Evolutionary conservation across 2,797 vertebrate genomes (phyloP), one percentile per base, ranked within the genome.

Genomic region (Peromyscus aztecus): DNA sequence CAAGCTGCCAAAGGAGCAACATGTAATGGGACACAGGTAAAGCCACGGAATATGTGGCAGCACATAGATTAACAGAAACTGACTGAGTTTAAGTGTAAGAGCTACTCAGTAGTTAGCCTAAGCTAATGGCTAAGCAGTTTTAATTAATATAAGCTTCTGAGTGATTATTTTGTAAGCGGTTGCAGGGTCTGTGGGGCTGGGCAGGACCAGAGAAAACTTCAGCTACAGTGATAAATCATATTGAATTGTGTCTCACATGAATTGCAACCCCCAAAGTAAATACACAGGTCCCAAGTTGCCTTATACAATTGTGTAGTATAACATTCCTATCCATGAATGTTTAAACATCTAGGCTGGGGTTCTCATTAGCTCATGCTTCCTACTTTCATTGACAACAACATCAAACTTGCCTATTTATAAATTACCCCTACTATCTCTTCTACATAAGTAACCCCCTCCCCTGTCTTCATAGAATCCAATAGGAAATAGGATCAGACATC

Each of bases 301-400:
- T 9, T 81, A 61, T 81, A 67, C 16, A 90, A 2, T n/a, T 94
- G 21, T 94, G 12, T 63, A 65, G 10, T 65, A 0, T 75, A 19
- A 43, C 73, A 40, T 0, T 71, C 10, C 31, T 89, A 46, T 21
- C 6, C 12, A 37, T 57, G 27, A 69, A 63, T 91, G 31, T 67
- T 69, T 69, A 67, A 77, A 8, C 4, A 89, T 81, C n/a, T 73
- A 37, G 85, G 17, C 52, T 85, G n/a, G 34, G 46, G 12, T 10
- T 96, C 29, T 84, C 34, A 75, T 91, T 93, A 91, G 17, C 49
- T 94, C 29, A 34, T 81, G 12, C 37, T 89, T 92, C 24, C 14
- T 89, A 71, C 43, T 83, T 95, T 67, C 81, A 85, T 9, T 78
- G 55, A 89, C 80, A 80, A 46, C 27, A 95, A 49, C 23, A 24